Conservation (phyloP, 2,888 invertebrate species). For the Schizotus pectinicornis region DNA sequence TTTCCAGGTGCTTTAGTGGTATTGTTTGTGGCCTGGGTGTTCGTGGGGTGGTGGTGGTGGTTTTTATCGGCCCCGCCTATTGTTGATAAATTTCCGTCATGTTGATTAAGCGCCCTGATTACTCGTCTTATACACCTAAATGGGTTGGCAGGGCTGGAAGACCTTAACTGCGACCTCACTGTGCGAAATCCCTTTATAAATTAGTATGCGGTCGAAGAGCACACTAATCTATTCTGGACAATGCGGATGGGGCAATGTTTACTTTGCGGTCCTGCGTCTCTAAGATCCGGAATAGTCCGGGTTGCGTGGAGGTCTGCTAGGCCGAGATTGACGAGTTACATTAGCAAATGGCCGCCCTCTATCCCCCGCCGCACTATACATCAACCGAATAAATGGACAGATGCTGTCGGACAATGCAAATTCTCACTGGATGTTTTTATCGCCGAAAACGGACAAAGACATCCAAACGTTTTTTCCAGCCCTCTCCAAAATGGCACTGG, state of each 20-base stretch:
- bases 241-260: constrained; percentile 46
- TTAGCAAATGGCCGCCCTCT: constrained; percentile 54
- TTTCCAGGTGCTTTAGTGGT: too few species aligned
- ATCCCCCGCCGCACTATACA: constrained; percentile 20
- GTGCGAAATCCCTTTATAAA: constrained; percentile 39
- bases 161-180: constrained; percentile 28
- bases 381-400: constrained; percentile 41
- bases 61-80: too few species aligned
- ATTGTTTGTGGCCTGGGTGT: too few species aligned
- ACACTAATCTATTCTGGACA: constrained; percentile 47
- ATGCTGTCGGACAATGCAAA: constrained; percentile 52
- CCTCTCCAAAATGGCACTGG: too few species aligned
- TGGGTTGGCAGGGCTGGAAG: constrained; percentile 17
- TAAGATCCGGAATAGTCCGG: constrained; percentile 25
- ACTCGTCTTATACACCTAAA: constrained; percentile 6
- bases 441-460: too few species aligned
- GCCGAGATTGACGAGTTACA: constrained; percentile 56
- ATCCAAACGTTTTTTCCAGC: too few species aligned
- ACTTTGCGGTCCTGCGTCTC: constrained; percentile 42
- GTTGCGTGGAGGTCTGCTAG: constrained; percentile 23
- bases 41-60: too few species aligned
- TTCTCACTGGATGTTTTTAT: constrained; percentile 44
- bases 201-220: constrained; percentile 39
- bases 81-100: too few species aligned
- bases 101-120: too few species aligned